phyloP scores from a whole-genome alignment of 35 echinoderm and acorn worm species.

The Ophiothrix spiculata region DNA sequence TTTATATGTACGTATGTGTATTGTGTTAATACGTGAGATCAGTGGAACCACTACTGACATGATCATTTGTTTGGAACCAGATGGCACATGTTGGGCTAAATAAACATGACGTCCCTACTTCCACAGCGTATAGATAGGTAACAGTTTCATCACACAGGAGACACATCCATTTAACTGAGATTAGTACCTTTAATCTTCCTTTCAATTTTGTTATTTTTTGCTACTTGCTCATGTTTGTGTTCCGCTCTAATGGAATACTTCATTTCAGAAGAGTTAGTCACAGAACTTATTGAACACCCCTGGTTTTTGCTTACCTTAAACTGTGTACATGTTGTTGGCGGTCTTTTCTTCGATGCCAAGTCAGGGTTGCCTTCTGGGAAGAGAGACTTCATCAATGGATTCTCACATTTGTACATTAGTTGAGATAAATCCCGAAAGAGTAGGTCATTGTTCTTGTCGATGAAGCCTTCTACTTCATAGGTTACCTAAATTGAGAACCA shows the following conservation, averaged over 20 bases:
- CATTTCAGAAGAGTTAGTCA: background rate
- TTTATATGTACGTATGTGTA: too few species aligned
- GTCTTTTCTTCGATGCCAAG: conserved; percentile 64
- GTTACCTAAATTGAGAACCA: conserved; percentile 49
- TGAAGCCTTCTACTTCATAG: conserved; percentile 84
- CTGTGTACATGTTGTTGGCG: conserved; percentile 62
- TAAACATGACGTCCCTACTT: too few species aligned
- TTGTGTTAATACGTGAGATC: too few species aligned
- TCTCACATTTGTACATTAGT: conserved; percentile 85
- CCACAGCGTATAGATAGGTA: too few species aligned
- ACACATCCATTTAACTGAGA: too few species aligned
- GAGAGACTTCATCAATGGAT: conserved; percentile 54
- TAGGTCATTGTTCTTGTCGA: conserved; percentile 95
- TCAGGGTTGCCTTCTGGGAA: conserved; percentile 90
- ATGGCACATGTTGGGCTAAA: too few species aligned
- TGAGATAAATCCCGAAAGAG: conserved; percentile 91
- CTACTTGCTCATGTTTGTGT: too few species aligned
- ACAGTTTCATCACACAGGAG: too few species aligned
- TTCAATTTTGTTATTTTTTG: too few species aligned
- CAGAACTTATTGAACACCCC: background rate
- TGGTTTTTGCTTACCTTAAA: conserved; percentile 69
- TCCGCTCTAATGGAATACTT: too few species aligned
- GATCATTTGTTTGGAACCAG: too few species aligned
- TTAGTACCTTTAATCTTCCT: background rate
- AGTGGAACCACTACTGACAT: too few species aligned